A percentile compares a stretch with the other conserved stretches of the same genome.
Conservation (phyloP, 2,888 invertebrate genomes). For the Anthophora plumipes region DNA sequence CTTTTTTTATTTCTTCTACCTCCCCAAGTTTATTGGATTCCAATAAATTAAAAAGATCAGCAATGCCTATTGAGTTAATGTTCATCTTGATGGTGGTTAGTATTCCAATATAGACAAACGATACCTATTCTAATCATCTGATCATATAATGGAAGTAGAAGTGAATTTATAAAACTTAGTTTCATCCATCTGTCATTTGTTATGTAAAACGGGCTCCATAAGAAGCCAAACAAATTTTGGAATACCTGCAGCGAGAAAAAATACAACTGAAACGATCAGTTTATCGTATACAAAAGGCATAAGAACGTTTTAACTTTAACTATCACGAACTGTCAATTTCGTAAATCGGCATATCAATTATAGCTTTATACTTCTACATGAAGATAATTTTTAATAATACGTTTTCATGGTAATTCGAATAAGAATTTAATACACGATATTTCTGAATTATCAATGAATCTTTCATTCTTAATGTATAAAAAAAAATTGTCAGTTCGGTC, state of each 20-base stretch:
- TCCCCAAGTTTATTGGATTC: constrained; percentile 89
- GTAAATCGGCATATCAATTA: constrained; percentile 20
- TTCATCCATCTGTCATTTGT: constrained; percentile 71
- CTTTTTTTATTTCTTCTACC: constrained; percentile 89
- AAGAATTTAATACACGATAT: constrained; percentile 18
- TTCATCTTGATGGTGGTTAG: constrained; percentile 73
- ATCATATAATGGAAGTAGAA: constrained; percentile 62
- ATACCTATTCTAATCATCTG: constrained; percentile 52
- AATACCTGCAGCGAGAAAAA: constrained; percentile 52
- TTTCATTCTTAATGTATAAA: constrained; percentile 44
- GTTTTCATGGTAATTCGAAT: neutral
- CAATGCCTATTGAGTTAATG: constrained; percentile 80
- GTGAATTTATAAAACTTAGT: constrained; percentile 46
- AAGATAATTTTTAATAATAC: neutral
- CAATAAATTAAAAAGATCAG: constrained; percentile 88
- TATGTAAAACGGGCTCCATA: constrained; percentile 60
- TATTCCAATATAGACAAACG: constrained; percentile 19
- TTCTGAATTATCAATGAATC: constrained; percentile 56
- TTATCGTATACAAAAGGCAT: neutral
- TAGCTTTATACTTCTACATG: neutral
- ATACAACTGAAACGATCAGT: neutral
- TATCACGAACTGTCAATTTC: constrained; percentile 47
- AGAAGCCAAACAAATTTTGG: constrained; percentile 36
- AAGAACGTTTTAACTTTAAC: constrained; percentile 18
- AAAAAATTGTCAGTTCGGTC: constrained; percentile 62